phyloP scores from a whole-genome alignment of 2,888 invertebrate species.

The Hartigia nigra region DNA sequence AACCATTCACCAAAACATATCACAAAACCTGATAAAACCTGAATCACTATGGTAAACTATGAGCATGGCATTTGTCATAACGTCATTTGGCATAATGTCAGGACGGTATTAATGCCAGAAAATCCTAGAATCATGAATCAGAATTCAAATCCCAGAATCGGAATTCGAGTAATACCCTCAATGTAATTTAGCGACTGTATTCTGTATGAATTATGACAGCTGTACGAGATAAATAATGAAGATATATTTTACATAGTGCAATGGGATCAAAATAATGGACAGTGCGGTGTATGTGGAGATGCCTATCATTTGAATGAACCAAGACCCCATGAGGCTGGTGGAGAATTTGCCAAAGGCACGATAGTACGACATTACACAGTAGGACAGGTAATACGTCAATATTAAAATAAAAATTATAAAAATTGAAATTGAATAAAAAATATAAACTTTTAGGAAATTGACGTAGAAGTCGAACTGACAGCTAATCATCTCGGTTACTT shows the following conservation, averaged over 20 bases:
- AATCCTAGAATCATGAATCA: background rate
- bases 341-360: constrained; percentile 87
- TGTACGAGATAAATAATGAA: background rate
- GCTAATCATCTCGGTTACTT: constrained; percentile 92
- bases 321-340: constrained; percentile 90
- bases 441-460: constrained; percentile 74
- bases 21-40: background rate
- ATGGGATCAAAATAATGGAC: constrained; percentile 87
- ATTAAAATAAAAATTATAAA: background rate
- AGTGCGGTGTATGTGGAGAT: constrained; percentile 92
- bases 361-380: constrained; percentile 83
- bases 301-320: constrained; percentile 78
- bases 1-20: background rate
- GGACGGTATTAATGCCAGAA: background rate
- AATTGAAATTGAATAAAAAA: background rate
- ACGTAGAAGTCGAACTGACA: constrained; percentile 87
- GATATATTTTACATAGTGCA: constrained; percentile 71
- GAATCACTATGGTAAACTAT: background rate
- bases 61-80: background rate
- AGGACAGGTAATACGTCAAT: constrained; percentile 74
- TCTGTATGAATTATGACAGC: background rate
- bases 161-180: background rate
- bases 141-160: no score
- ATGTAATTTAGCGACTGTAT: background rate
- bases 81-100: no score